Evolutionary conservation across 2,888 invertebrate genomes (phyloP), one percentile per base, ranked within the genome.

Genomic region (Oxyscelio sp.): DNA sequence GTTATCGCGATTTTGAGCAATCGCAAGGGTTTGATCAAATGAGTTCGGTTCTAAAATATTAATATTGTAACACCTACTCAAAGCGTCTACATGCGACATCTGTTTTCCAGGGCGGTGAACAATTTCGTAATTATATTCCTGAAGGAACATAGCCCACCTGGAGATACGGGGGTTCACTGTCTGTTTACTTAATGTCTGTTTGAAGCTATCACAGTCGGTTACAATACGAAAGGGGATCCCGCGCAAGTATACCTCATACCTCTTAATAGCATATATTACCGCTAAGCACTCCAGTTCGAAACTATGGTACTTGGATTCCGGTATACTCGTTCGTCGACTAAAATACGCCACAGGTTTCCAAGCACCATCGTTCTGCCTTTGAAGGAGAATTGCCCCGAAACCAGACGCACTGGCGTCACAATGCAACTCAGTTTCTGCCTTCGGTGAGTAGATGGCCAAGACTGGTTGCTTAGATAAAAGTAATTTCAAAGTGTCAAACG

Each of bases 1-100:
- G 89, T 24, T 15, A n/a, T 34, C 56, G 8, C 21, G 24, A 52
- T 15, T n/a, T 52, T 52, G 52, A 3, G 27, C 24, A 24, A 52
- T 52, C 4, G 52, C 52, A 15, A 52, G 6, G 4, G 24, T 27
- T n/a, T 52, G 24, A 4, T 52, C 52, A 0, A 24, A 13, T 5
- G 52, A 15, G 11, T 52, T 52, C 3, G 24, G 9, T 34, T 34
- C 34, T 9, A 34, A 34, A 9, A 34, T 11, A 4, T 8, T 8
- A 2, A 34, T 9, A 34, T 11, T 9, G 9, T 34, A 2, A 11
- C 34, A 52, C 15, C 24, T 24, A 15, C 52, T 52, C 3, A 52
- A 15, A 5, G 52, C 52, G 9, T 52, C 52, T 0, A 52, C 52
- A n/a, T 52, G 52, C 0, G n/a, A 24, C 52, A 52, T 52, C 1